A percentile compares a stretch with the other conserved stretches of the same genome.
Conservation (phyloP, 2,113 vertebrate genomes). For the Rhinichthys klamathensis region DNA sequence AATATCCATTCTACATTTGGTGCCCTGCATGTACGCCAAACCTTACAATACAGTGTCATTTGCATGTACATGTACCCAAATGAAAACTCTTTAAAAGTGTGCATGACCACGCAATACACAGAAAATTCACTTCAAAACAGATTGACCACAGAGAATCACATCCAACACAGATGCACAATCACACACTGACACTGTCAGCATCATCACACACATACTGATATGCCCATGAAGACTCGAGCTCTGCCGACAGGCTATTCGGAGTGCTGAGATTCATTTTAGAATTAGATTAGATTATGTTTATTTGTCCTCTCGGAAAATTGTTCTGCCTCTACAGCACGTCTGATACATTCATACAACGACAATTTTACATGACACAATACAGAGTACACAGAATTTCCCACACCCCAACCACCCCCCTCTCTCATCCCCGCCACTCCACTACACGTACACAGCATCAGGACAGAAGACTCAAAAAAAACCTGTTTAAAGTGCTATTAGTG, state of each 20-base stretch:
- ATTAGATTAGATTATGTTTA: too few species aligned
- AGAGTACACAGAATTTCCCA: too few species aligned
- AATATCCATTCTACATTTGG: conserved; percentile 18
- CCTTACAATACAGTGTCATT: conserved; percentile 31
- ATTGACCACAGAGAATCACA: not conserved
- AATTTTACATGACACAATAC: too few species aligned
- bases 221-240: not conserved
- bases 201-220: not conserved
- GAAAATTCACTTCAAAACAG: not conserved
- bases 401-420: too few species aligned
- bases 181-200: conserved; percentile 15
- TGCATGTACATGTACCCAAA: conserved; percentile 45
- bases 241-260: not conserved
- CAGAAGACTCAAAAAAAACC: too few species aligned
- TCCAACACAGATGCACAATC: conserved; percentile 10
- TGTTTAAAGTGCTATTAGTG: too few species aligned
- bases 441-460: too few species aligned
- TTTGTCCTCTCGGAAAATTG: too few species aligned
- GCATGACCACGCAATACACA: not conserved
- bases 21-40: not conserved
- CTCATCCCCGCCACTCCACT: too few species aligned
- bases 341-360: too few species aligned
- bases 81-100: not conserved
- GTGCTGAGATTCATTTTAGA: conserved; percentile 1
- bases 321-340: too few species aligned